Percentiles rank a stretch among this genome's conserved stretches.
Evolutionary conservation across 2,113 vertebrate species (phyloP).

Genomic region (Hyaena hyaena): DNA sequence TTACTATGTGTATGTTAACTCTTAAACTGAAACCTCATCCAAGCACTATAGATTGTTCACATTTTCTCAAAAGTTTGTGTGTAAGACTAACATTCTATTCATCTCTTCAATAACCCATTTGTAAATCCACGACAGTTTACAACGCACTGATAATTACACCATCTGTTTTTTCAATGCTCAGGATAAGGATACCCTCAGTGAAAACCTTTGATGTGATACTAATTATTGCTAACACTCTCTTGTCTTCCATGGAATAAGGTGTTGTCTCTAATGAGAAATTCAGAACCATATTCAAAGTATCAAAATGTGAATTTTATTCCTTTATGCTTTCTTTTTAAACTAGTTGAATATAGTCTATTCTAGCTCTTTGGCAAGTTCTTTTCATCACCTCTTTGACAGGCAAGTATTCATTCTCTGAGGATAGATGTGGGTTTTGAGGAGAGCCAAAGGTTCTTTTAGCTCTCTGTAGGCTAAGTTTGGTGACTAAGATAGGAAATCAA

Average conservation of each 20-base stretch:
- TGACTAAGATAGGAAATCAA: background rate
- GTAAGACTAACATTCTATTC: background rate
- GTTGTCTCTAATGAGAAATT: background rate
- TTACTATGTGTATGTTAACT: background rate
- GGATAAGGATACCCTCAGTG: background rate
- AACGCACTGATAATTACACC: background rate
- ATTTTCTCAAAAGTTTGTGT: background rate
- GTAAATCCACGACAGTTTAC: background rate
- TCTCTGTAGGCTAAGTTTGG: background rate
- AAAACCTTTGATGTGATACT: background rate
- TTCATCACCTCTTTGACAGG: background rate
- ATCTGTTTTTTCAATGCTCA: background rate
- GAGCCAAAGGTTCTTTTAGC: background rate
- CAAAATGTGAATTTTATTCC: background rate
- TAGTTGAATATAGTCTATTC: background rate
- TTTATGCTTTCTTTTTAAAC: conserved; percentile 1
- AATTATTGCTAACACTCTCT: background rate
- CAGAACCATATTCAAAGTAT: background rate
- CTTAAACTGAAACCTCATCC: background rate
- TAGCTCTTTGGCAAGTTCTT: background rate
- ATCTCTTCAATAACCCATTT: background rate
- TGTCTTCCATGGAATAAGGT: background rate
- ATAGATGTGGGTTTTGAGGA: background rate
- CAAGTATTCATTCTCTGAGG: background rate
- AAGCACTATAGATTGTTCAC: background rate